These are phyloP conservation scores for Drymodes brunneopygia DNA, from an alignment of 2,113 vertebrate species.

Conservation along the genomic window DNA sequence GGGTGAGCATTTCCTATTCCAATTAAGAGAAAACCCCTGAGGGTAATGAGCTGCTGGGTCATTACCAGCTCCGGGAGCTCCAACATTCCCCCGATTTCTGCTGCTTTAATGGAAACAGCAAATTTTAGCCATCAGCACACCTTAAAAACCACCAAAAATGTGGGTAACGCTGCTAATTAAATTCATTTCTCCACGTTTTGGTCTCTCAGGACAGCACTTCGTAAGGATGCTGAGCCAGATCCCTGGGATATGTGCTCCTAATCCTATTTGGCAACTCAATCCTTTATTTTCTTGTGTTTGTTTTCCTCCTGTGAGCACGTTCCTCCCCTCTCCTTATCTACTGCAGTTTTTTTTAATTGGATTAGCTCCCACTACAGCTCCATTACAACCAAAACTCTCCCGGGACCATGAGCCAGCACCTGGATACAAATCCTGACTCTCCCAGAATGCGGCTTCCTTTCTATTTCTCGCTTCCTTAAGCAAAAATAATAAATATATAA, in stretches of 20 bases:
- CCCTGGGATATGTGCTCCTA: not conserved
- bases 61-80: not conserved
- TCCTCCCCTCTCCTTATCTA: not conserved
- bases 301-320: not conserved
- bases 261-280: not conserved
- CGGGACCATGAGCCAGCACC: not conserved
- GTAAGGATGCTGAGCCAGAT: not conserved
- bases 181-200: not conserved
- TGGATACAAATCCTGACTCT: not conserved
- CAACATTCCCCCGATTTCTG: not conserved
- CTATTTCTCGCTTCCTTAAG: not conserved
- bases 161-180: rapidly evolving
- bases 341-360: not conserved
- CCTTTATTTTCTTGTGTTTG: not conserved
- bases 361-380: not conserved
- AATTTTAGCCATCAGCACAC: not conserved
- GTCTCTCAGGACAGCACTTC: not conserved
- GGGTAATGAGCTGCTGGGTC: not conserved
- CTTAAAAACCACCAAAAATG: not conserved
- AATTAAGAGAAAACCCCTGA: not conserved
- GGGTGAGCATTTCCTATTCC: not conserved
- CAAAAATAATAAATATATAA: not conserved
- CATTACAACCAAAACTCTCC: not conserved
- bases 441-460: not conserved
- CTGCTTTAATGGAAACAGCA: not conserved